Evolutionary conservation across 64 coral and sea anemone species (phyloP), one percentile per base, ranked within the genome.

Genomic region (Acropora tenuis): DNA sequence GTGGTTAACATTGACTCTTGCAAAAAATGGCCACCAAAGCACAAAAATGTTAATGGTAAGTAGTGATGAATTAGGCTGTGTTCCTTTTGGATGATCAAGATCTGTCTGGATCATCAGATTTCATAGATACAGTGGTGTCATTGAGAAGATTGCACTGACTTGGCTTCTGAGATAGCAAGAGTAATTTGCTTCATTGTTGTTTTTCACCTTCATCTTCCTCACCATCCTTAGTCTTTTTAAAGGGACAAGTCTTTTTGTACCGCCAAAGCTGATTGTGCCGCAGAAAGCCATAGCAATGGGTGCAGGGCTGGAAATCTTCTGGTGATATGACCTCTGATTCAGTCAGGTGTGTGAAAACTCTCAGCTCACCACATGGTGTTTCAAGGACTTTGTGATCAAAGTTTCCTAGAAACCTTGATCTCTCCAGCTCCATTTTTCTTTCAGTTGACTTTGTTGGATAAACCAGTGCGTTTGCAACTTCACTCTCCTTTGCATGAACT

Each of bases 111-210:
- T 30, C 30, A 30, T 30, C 94, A 6, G 78, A 17, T 9, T 66
- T 75, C 94, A 95, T 95, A n/a, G 44, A 57, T 41, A 50, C 74
- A 40, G 91, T 66, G 42, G 88, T 77, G 6, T 50, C 48, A 42
- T 50, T 40, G 1, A 74, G 46, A 18, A 82, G 52, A 43, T 12
- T 3, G 67, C 41, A 18, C 47, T 30, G 30, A 30, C 30, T 30
- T 30, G 30, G 30, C 30, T 30, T 30, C 30, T 30, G 30, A 30
- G 30, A 30, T 30, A 30, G 30, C 30, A 30, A 30, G 8, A 49
- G 8, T 7, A 72, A 15, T 13, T 7, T 80, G 47, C 77, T 72
- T 74, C 82, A 45, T 19, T 61, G 12, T 73, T 10, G 30, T 30
- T 30, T 30, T 30, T 30, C 30, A 30, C 30, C 30, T 30, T 30